A percentile compares a stretch with the other conserved stretches of the same genome.
These are phyloP conservation scores for Idaea dimidiata DNA, from an alignment of 2,888 invertebrate species.

Conservation along the genomic window DNA sequence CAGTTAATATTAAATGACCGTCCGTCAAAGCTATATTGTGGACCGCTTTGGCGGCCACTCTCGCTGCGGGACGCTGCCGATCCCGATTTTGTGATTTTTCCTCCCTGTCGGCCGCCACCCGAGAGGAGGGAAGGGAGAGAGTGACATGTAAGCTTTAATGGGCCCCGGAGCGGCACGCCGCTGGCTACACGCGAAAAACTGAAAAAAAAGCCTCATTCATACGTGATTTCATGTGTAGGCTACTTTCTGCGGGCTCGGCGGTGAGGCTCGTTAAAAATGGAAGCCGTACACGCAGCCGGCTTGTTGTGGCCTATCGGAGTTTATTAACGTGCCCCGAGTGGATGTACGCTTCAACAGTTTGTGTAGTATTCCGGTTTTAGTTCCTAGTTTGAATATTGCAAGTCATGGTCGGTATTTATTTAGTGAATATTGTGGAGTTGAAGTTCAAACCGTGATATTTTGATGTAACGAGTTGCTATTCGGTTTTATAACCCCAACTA, in stretches of 20 bases:
- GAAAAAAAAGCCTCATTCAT: slow-evolving; percentile 77
- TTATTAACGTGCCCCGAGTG: slow-evolving; percentile 62
- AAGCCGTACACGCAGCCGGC: slow-evolving; percentile 65
- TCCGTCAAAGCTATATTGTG: slow-evolving; percentile 78
- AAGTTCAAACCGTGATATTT: background rate
- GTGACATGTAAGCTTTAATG: slow-evolving; percentile 81
- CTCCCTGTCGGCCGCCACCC: slow-evolving; percentile 38
- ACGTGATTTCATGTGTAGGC: slow-evolving; percentile 80
- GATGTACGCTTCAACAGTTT: slow-evolving; percentile 51
- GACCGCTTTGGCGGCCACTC: slow-evolving; percentile 58
- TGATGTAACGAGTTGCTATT: background rate
- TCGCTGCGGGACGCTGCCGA: slow-evolving; percentile 70
- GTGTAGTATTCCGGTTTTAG: slow-evolving; percentile 50
- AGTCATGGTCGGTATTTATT: slow-evolving; percentile 7
- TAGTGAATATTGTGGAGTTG: slow-evolving; percentile 5
- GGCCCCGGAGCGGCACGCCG: slow-evolving; percentile 69
- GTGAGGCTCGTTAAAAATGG: slow-evolving; percentile 78
- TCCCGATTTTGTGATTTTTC: slow-evolving; percentile 78
- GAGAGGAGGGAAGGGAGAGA: slow-evolving; percentile 49
- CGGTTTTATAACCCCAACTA: too few species aligned
- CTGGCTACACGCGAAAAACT: slow-evolving; percentile 74
- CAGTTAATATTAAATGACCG: slow-evolving; percentile 81
- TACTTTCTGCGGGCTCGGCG: slow-evolving; percentile 76
- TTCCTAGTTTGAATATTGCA: slow-evolving; percentile 26
- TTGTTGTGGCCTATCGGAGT: slow-evolving; percentile 75